Evolutionary conservation across 2,797 vertebrate species (phyloP).

Genomic region (Acipenser oxyrinchus): DNA sequence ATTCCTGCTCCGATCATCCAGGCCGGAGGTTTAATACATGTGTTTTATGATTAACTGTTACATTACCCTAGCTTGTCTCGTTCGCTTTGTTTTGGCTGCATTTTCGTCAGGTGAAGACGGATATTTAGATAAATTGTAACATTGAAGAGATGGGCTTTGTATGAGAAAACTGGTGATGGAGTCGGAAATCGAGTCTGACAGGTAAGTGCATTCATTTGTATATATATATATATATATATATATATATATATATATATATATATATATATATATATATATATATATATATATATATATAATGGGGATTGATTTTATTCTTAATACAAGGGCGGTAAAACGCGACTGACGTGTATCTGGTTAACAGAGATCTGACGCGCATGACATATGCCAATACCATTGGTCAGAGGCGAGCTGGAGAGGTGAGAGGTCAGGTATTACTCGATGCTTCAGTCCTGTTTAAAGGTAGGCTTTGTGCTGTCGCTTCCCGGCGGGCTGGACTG

Average conservation of each 20-base stretch:
- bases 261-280: constrained; percentile 10
- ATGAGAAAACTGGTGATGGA: constrained; percentile 42
- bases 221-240: constrained; percentile 10
- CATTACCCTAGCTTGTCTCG: too few species aligned
- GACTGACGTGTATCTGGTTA: too few species aligned
- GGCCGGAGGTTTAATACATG: too few species aligned
- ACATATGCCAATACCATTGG: not conserved
- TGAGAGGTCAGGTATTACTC: constrained; percentile 41
- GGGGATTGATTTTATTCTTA: constrained; percentile 20
- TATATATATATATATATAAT: constrained; percentile 12
- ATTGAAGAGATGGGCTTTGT: constrained; percentile 26
- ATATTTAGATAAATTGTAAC: not conserved
- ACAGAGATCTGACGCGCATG: not conserved
- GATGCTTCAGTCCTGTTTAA: constrained; percentile 34
- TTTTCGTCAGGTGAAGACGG: constrained; percentile 19
- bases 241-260: constrained; percentile 20
- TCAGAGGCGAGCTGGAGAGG: constrained; percentile 32
- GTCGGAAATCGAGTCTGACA: constrained; percentile 19
- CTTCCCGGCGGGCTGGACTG: not conserved
- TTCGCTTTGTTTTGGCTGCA: not conserved
- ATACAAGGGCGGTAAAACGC: too few species aligned
- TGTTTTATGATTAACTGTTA: not conserved
- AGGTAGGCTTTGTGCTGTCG: constrained; percentile 30
- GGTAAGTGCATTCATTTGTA: too few species aligned
- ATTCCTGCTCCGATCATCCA: constrained; percentile 11